Conservation (phyloP, 2,888 invertebrate genomes). For the Clitarchus hookeri region DNA sequence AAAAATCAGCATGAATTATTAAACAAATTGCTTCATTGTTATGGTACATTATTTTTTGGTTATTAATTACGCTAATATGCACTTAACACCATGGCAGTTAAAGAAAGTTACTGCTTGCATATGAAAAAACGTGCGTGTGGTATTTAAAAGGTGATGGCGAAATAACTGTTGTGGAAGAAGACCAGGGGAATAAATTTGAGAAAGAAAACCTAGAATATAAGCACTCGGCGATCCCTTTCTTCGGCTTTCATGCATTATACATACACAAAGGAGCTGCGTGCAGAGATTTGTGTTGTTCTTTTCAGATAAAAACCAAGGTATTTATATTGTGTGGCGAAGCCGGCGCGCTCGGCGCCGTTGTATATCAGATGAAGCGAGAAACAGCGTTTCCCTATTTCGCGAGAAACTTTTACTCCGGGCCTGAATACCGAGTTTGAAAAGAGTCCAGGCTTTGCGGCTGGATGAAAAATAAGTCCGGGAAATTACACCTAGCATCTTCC, state of each 20-base stretch:
- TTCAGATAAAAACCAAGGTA: background rate
- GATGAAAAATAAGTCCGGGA: background rate
- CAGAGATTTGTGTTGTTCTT: conserved; percentile 5
- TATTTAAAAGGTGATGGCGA: too few species aligned
- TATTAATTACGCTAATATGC: too few species aligned
- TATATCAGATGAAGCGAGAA: conserved; percentile 10
- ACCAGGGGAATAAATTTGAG: background rate
- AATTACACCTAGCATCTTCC: background rate
- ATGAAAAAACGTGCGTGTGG: too few species aligned
- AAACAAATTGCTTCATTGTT: too few species aligned
- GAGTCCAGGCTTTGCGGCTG: background rate
- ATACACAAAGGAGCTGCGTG: background rate
- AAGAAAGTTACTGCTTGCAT: too few species aligned
- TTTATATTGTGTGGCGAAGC: conserved; percentile 14
- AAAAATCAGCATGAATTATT: too few species aligned
- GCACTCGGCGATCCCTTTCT: background rate
- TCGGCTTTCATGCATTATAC: conserved; percentile 2
- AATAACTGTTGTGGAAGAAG: background rate
- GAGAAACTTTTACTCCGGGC: background rate
- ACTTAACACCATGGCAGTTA: too few species aligned
- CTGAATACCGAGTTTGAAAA: background rate
- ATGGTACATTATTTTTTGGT: too few species aligned
- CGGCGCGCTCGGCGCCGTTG: background rate
- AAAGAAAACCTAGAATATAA: background rate
- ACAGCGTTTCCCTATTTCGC: conserved; percentile 4